Base-by-base conservation (phyloP, 2,113 vertebrate genomes). In the Polypterus senegalus region DNA sequence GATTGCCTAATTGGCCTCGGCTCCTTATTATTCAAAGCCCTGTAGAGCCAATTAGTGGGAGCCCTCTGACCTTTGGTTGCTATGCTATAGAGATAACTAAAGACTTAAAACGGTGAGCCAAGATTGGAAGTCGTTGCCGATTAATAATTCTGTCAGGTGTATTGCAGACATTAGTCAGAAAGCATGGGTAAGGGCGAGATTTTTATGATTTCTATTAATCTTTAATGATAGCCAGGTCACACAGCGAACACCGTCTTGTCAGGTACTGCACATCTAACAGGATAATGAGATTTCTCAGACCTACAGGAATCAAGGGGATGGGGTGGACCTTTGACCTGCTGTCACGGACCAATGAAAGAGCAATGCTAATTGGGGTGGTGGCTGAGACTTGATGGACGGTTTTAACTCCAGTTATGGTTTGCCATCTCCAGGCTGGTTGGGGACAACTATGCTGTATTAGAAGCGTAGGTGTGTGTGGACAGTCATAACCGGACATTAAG, bases 251-350 rank as follows among this genome's bases (percentile, higher is more conserved):
- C 87, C 88, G 89, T 89, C 92, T 89, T 91, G 92, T 91, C 89
- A 89, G 86, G 88, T 92, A 91, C 91, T 90, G 89, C 91, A 85
- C 79, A 85, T 84, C 86, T 92, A 90, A 94, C 88, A 89, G 84
- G 88, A 87, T 92, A 93, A 93, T 89, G 88, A 92, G 91, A 84
- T 86, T 85, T 83, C 75, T 69, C 77, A 80, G 84, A 75, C 78
- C 86, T 74, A 57, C 73, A 71, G 79, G 76, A 73, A 67, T 71
- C 85, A 60, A 47, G 72, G 47, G 70, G 70, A 76, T 55, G 3
- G 74, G 58, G 55, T 55, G 69, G 76, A 71, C 80, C 70, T 71
- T 68, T 75, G 78, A 72, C 82, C 70, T 73, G 27, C 76, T 6
- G 63, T 73, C 70, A 65, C 70, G 74, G 71, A 77, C 73, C 57